Evolutionary conservation across 2,113 vertebrate species (phyloP), one percentile per base, ranked within the genome.

Genomic region (Psophia crepitans): DNA sequence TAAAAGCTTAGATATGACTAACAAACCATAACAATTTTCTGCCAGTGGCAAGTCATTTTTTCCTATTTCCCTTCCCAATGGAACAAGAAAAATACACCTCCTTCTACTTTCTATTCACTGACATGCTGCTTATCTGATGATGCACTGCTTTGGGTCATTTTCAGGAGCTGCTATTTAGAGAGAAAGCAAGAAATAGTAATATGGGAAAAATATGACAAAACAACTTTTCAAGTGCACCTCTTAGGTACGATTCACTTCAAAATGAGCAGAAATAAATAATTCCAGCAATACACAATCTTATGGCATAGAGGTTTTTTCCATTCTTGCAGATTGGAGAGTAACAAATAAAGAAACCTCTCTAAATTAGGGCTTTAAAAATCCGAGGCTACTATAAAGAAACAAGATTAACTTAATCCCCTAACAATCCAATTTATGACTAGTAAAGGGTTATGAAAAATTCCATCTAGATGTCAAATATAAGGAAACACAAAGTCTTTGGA

Each of bases 381-480:
- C 46, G n/a, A 96, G 84, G 77, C 93, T 94, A 86, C 93, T 96
- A 96, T 97, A 95, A 95, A 98, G 95, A 97, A 97, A 97, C 93
- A 97, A 97, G 97, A 98, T 97, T 96, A 98, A 97, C 89, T 94
- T 56, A 66, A 97, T 97, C 97, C 98, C 97, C 98, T 97, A 98
- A 98, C 97, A 98, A 97, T 96, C 97, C 97, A 97, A 97, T 98
- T 98, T 97, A 98, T 97, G 95, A 98, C 96, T 96, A 97, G 95
- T 95, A 97, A 98, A 97, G 95, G 97, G 96, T 97, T 97, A 97
- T 97, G 98, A 98, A 98, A 97, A 98, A 98, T 97, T 97, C 97
- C 94, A 95, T 96, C 97, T 98, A 71, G 81, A 92, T 97, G 97
- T 97, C 97, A 97, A 94, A 96, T 60, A 68, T 63, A 97, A 96